phyloP scores from a whole-genome alignment of 1,140 invertebrate species.

The Drosophila chauvacae region DNA sequence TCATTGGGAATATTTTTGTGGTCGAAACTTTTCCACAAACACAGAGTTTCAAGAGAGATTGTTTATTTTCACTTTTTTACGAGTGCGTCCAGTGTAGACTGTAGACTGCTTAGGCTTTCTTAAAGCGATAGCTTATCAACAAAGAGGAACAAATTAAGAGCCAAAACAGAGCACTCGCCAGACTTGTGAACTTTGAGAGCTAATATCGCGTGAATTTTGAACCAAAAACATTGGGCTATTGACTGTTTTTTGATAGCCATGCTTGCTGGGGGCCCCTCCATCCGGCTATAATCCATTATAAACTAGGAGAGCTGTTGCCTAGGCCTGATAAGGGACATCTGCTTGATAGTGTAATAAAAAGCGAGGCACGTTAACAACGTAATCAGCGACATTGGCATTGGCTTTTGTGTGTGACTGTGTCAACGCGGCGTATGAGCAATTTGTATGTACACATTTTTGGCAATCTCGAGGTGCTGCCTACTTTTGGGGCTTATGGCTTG shows the following conservation, averaged over 20 bases:
- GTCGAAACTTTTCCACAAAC: conserved; percentile 60
- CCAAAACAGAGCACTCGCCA: conserved; percentile 37
- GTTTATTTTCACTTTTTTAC: conserved; percentile 43
- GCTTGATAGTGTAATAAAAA: conserved; percentile 35
- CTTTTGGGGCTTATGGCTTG: conserved; percentile 24
- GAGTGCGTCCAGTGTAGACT: conserved; percentile 10
- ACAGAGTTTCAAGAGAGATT: neutral
- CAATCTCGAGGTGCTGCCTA: conserved; percentile 22
- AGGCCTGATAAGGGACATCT: conserved; percentile 35
- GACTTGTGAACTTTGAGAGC: conserved; percentile 36
- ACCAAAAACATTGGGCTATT: conserved; percentile 5
- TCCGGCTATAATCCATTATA: neutral
- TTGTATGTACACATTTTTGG: conserved; percentile 4
- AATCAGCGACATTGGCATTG: conserved; percentile 38
- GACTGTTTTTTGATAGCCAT: conserved; percentile 12
- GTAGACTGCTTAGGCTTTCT: conserved; percentile 23
- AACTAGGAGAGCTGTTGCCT: conserved; percentile 11
- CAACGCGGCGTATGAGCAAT: conserved; percentile 44
- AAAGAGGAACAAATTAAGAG: conserved; percentile 1
- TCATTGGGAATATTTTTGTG: conserved; percentile 34
- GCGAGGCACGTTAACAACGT: conserved; percentile 18
- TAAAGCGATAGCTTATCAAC: conserved; percentile 34
- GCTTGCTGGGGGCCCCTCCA: conserved; percentile 17
- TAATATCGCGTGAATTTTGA: conserved; percentile 44
- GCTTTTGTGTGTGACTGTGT: conserved; percentile 36